Evolutionary conservation across 2,888 invertebrate species (phyloP).

Genomic region (Eudasyphora cyanicolor): DNA sequence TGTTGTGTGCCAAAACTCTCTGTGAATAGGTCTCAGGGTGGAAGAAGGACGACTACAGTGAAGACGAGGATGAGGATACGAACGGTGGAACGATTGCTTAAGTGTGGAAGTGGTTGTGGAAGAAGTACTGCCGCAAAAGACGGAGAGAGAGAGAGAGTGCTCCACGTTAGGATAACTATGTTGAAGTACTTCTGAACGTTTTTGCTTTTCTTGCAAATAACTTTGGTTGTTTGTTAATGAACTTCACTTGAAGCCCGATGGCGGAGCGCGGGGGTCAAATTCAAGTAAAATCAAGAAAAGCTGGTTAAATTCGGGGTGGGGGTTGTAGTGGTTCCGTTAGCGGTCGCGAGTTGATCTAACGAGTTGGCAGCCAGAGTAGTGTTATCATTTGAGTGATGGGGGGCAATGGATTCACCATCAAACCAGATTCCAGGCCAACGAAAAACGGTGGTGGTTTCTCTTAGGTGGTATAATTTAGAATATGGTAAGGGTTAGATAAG

Average conservation of each 20-base stretch:
- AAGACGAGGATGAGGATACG: not conserved
- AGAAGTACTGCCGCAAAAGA: too few species aligned
- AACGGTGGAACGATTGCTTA: not conserved
- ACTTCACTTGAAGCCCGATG: not conserved
- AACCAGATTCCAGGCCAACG: not conserved
- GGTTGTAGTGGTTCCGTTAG: too few species aligned
- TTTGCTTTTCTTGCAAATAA: slow-evolving; percentile 43
- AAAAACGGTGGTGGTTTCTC: not conserved
- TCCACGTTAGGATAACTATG: not conserved
- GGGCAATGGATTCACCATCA: too few species aligned
- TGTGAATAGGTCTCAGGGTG: not conserved
- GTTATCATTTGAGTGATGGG: not conserved
- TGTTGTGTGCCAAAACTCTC: not conserved
- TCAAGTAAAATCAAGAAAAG: not conserved
- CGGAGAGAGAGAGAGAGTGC: too few species aligned
- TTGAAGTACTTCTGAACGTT: slow-evolving; percentile 15
- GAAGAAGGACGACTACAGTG: not conserved
- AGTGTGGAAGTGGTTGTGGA: not conserved
- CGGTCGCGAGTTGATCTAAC: not conserved
- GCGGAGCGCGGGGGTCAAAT: not conserved
- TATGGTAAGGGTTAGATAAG: not conserved
- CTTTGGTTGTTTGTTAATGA: slow-evolving; percentile 49
- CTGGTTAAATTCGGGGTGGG: not conserved
- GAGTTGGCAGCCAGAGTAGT: slow-evolving; percentile 5
- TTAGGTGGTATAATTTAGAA: not conserved